These are phyloP conservation scores for Oscheius myriophilus DNA, from an alignment of 2,888 invertebrate species.

Conservation along the genomic window DNA sequence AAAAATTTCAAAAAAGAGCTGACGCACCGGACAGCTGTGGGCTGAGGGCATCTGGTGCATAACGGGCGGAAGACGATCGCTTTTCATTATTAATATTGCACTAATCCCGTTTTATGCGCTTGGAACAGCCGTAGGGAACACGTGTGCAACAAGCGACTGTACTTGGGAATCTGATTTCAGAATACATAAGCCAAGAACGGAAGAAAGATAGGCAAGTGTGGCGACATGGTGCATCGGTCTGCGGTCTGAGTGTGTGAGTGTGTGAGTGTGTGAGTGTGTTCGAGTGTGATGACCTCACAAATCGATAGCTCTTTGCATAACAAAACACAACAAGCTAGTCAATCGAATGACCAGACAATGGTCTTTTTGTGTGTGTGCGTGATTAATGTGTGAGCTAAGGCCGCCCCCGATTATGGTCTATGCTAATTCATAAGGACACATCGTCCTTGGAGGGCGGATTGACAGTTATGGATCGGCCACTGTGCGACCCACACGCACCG, in stretches of 20 bases:
- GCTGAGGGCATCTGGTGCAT: conserved; percentile 15
- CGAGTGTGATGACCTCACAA: too few species aligned
- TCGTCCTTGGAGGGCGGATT: conserved; percentile 12
- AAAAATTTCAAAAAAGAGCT: too few species aligned
- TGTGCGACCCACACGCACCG: too few species aligned
- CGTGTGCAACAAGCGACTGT: conserved; percentile 2
- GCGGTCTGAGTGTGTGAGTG: not conserved
- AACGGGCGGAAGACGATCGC: conserved; percentile 13
- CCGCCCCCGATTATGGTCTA: not conserved
- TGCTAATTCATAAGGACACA: conserved; percentile 16
- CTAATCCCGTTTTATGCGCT: not conserved
- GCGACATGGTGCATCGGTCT: not conserved
- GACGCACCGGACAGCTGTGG: too few species aligned
- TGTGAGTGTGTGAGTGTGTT: not conserved
- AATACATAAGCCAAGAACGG: not conserved
- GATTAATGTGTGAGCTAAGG: too few species aligned
- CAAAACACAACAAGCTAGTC: too few species aligned
- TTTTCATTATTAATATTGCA: conserved; percentile 26
- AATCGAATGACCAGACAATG: too few species aligned
- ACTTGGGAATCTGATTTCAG: not conserved
- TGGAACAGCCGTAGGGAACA: conserved; percentile 1
- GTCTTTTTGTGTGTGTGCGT: too few species aligned
- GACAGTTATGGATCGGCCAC: conserved; percentile 22
- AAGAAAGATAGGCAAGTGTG: not conserved
- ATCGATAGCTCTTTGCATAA: too few species aligned